Base-by-base conservation (phyloP, 37 sponge, comb jelly and placozoan species). In the Aplysina aerophoba region DNA sequence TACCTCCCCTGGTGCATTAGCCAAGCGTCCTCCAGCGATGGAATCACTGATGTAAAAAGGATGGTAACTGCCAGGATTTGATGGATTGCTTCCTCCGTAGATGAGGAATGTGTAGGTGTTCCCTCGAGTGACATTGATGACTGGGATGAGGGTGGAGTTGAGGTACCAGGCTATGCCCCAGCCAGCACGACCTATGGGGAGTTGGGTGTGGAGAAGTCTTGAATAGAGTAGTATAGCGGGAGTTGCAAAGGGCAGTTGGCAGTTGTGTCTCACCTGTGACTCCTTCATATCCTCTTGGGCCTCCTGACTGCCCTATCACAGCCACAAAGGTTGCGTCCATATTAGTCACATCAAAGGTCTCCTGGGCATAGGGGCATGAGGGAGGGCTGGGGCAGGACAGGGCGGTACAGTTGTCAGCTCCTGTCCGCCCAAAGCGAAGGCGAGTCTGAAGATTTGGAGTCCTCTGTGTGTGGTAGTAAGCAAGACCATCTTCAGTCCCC, bases 211-310 rank as follows among this genome's bases (percentile, higher is more conserved):
- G 39, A 4, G 39, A 5, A 40, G 6, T 6, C 12, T 6, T 1
- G 30, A 65, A 11, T 62, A 14, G 27, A 44, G 50, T 3, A 44
- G 50, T 3, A 8, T 44, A 44, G 50, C 50, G 63, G 11, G 11
- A 4, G 27, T 5, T 27, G 15, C 59, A 57, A n/a, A n/a, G n/a
- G n/a, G n/a, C n/a, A n/a, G n/a, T n/a, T n/a, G n/a, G n/a, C n/a
- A n/a, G n/a, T n/a, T n/a, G n/a, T 31, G 20, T 31, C 53, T 14
- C 58, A 92, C 89, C 92, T 41, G 92, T 92, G 83, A 88, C 88
- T 31, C 67, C 85, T 60, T 65, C 44, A 56, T 85, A 92, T 55
- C 92, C 92, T 39, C 89, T 72, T 13, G 57, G 33, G n/a, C 53
- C 85, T 28, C 86, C 92, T 22, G 89, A 73, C 4, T 81, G 86